Base-by-base conservation (phyloP, 2,797 vertebrate genomes). In the Xenops minutus region DNA sequence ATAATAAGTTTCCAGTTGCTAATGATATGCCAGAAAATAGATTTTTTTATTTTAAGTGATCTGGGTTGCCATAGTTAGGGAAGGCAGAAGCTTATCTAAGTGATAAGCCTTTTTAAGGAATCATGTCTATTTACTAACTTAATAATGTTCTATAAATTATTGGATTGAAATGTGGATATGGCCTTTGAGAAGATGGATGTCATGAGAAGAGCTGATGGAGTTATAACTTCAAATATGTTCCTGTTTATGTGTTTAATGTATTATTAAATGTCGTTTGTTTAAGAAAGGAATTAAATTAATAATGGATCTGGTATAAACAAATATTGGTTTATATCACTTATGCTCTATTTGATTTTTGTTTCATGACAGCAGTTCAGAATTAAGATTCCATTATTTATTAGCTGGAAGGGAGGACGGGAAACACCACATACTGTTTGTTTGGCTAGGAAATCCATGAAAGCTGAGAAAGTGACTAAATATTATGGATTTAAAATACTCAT, bases 201-300 rank as follows among this genome's bases (percentile, higher is more conserved):
- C 80, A 39, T 44, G 74, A 85, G 93, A 95, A 52, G 56, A 68
- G 61, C 49, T 91, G 89, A 86, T 86, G 75, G 71, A 87, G 86
- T 87, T 90, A 63, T 55, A 59, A 67, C 83, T 90, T 79, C 0
- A 4, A 92, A 41, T 90, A 41, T 44, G 30, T 76, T 94, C 74
- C 83, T 91, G 83, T 85, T 94, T 88, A 76, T 2, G 3, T 88
- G 59, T 93, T 94, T 90, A 94, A 94, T 93, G 34, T 63, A 89
- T 94, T 90, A 94, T 94, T 94, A 91, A 91, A 76, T 79, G 83
- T 16, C 39, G 46, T 89, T 95, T 95, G 77, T 91, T 95, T 91
- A 55, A 69, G 81, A 75, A 72, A 66, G 88, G 63, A 84, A 82
- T 86, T 84, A 51, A 89, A 44, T 85, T 93, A 67, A 52, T 92